Evolutionary conservation across 2,888 invertebrate genomes (phyloP).

Genomic region (Temnothorax ravouxi): DNA sequence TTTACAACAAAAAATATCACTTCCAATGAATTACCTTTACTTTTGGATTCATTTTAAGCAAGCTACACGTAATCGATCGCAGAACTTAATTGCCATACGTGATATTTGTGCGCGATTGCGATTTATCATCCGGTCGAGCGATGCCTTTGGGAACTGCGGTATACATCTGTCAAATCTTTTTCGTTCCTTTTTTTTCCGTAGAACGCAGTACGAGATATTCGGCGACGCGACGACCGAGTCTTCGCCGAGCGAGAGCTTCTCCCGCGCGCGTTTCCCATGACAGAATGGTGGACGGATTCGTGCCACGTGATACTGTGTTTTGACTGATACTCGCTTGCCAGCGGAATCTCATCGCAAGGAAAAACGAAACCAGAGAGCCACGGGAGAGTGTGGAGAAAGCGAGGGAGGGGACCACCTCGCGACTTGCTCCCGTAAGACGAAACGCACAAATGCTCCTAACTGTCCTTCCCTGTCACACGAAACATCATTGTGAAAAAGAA

Average conservation of each 20-base stretch:
- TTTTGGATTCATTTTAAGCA: background rate
- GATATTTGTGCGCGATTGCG: background rate
- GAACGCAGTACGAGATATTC: background rate
- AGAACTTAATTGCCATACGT: background rate
- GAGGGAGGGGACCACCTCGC: slow-evolving; percentile 9
- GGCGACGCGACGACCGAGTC: background rate
- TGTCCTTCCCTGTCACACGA: slow-evolving; percentile 59
- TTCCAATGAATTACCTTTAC: background rate
- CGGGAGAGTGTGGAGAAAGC: background rate
- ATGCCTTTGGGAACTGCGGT: background rate
- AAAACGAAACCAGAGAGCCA: slow-evolving; percentile 54
- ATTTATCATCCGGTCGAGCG: slow-evolving; percentile 24
- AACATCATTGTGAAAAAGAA: slow-evolving; percentile 62
- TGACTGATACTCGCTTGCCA: slow-evolving; percentile 60
- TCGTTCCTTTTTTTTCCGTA: background rate
- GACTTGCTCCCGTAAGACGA: slow-evolving; percentile 64
- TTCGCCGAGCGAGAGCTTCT: slow-evolving; percentile 31
- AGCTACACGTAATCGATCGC: background rate
- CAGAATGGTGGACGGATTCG: slow-evolving; percentile 57
- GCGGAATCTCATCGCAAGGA: slow-evolving; percentile 53
- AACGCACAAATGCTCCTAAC: slow-evolving; percentile 52
- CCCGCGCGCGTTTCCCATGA: slow-evolving; percentile 69
- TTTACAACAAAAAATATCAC: background rate
- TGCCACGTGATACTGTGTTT: slow-evolving; percentile 71
- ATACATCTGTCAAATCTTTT: slow-evolving; percentile 21